A percentile compares a stretch with the other conserved stretches of the same genome.
Conservation (phyloP, 2,888 invertebrate genomes). For the Andrena haemorrhoa region DNA sequence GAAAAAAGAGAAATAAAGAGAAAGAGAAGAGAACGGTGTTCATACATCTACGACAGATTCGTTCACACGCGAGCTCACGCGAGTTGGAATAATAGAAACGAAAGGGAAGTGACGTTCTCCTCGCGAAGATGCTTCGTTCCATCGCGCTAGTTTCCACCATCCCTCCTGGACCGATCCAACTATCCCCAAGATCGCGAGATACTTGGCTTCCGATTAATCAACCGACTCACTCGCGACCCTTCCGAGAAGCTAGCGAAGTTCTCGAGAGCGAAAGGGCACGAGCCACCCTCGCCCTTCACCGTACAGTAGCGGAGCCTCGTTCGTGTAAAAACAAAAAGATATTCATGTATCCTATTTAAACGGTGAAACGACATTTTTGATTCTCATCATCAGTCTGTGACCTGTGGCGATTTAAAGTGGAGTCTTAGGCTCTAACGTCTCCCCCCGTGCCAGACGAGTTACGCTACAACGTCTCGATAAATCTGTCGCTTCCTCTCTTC, state of each 20-base stretch:
- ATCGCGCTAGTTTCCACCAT: no score
- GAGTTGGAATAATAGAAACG: neutral
- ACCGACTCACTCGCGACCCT: no score
- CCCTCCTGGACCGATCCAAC: neutral
- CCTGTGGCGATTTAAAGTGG: neutral
- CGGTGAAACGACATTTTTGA: slow-evolving; percentile 24
- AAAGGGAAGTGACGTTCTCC: no score
- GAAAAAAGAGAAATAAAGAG: slow-evolving; percentile 29
- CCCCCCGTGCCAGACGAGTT: neutral
- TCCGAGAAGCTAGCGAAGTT: no score
- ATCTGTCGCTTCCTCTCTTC: neutral
- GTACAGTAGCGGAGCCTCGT: no score
- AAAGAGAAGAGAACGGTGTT: slow-evolving; percentile 60
- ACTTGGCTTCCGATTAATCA: no score
- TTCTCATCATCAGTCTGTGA: slow-evolving; percentile 48
- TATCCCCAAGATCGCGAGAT: slow-evolving; percentile 10
- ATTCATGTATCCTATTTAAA: no score
- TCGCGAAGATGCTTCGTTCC: no score
- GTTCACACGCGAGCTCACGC: slow-evolving; percentile 73
- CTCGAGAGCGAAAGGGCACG: no score
- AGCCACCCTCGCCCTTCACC: no score
- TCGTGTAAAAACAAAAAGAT: no score
- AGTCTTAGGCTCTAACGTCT: slow-evolving; percentile 21
- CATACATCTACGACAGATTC: slow-evolving; percentile 69
- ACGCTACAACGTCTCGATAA: no score